Percentiles rank a stretch among this genome's conserved stretches.
phyloP scores from a whole-genome alignment of 2,113 vertebrate species.

The Hucho hucho region DNA sequence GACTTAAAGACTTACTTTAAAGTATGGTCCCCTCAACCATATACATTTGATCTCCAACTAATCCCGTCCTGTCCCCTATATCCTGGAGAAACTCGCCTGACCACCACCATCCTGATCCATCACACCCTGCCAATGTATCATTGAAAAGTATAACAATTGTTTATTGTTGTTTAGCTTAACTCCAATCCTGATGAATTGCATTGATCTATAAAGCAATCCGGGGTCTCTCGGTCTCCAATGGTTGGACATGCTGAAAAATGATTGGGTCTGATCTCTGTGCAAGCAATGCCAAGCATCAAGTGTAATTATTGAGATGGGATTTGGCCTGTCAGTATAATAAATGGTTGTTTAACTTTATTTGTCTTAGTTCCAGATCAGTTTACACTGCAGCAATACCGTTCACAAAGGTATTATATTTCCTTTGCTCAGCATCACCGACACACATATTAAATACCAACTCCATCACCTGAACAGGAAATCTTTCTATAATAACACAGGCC shows the following conservation, averaged over 20 bases:
- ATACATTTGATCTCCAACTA: conserved; percentile 27
- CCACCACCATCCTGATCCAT: conserved; percentile 46
- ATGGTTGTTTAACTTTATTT: conserved; percentile 66
- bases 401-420: conserved; percentile 55
- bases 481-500: conserved; percentile 48
- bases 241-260: conserved; percentile 53
- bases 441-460: conserved; percentile 48
- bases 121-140: conserved; percentile 38
- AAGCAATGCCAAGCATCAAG: conserved; percentile 38
- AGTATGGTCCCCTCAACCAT: no score
- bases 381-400: conserved; percentile 37
- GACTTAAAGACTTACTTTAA: no score
- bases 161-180: conserved; percentile 60
- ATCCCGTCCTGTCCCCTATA: conserved; percentile 49
- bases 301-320: conserved; percentile 65
- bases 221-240: conserved; percentile 33
- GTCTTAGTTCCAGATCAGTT: conserved; percentile 49
- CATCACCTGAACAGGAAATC: conserved; percentile 64
- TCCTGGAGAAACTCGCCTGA: conserved; percentile 38
- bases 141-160: conserved; percentile 53
- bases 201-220: conserved; percentile 59
- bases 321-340: conserved; percentile 64
- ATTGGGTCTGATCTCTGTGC: conserved; percentile 50
- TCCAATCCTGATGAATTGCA: conserved; percentile 63
- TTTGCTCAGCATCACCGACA: conserved; percentile 48